These are phyloP conservation scores for Promerops cafer DNA, from an alignment of 2,113 vertebrate species.

Conservation along the genomic window DNA sequence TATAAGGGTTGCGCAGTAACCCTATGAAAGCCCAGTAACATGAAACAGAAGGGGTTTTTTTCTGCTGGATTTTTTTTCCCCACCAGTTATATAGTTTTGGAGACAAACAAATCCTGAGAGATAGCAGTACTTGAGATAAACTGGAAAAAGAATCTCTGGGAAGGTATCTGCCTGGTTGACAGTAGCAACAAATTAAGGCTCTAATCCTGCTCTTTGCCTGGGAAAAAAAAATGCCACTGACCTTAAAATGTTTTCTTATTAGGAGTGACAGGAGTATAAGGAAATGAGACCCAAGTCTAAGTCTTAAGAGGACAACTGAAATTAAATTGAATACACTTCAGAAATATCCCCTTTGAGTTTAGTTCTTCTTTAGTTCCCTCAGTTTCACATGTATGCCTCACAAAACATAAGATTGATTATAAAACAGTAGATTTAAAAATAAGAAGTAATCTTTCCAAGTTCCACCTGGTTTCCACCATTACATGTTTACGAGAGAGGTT, in stretches of 20 bases:
- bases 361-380: background rate
- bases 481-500: background rate
- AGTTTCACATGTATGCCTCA: background rate
- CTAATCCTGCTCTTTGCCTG: background rate
- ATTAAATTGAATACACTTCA: background rate
- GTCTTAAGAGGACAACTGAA: background rate
- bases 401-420: background rate
- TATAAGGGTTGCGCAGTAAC: background rate
- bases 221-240: background rate
- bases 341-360: background rate
- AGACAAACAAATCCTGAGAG: background rate
- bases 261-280: background rate
- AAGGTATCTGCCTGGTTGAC: background rate
- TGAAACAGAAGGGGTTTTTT: background rate
- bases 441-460: background rate
- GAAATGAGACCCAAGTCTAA: background rate
- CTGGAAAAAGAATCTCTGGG: background rate
- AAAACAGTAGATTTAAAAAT: background rate
- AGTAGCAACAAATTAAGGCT: background rate
- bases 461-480: background rate
- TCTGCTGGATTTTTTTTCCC: fast-evolving
- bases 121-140: background rate
- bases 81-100: background rate
- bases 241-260: background rate
- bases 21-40: background rate